Evolutionary conservation across 2,113 vertebrate species (phyloP).

Genomic region (Lipophrys pholis): DNA sequence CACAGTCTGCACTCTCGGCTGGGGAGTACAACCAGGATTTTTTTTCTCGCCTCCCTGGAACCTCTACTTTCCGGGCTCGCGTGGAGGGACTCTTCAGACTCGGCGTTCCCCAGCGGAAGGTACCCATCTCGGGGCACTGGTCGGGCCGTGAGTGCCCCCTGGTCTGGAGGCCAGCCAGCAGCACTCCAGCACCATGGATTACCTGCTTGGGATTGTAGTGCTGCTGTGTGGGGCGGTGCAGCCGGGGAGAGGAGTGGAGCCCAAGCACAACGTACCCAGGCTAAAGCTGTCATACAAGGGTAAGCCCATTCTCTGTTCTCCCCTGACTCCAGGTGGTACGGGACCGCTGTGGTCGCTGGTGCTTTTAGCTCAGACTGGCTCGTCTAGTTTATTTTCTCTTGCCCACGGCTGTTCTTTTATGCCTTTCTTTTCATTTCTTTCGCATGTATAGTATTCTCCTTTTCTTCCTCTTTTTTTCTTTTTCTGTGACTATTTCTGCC

Average conservation of each 20-base stretch:
- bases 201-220: constrained; percentile 89
- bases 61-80: constrained; percentile 53
- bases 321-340: constrained; percentile 48
- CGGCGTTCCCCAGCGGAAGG: constrained; percentile 51
- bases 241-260: constrained; percentile 86
- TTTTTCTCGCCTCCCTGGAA: constrained; percentile 34
- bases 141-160: constrained; percentile 78
- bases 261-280: constrained; percentile 93
- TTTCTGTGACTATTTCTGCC: constrained; percentile 59
- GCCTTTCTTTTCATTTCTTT: constrained; percentile 60
- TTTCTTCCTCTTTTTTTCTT: constrained; percentile 25
- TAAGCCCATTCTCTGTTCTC: constrained; percentile 78
- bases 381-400: constrained; percentile 22
- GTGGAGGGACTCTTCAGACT: constrained; percentile 62
- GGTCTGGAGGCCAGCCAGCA: constrained; percentile 82
- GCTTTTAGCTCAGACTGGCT: constrained; percentile 40
- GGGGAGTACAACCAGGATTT: constrained; percentile 71
- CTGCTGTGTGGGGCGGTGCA: constrained; percentile 90
- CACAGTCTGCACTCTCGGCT: constrained; percentile 49
- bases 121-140: constrained; percentile 70
- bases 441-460: constrained; percentile 54
- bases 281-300: constrained; percentile 97
- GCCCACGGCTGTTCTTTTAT: constrained; percentile 56
- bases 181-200: constrained; percentile 91
- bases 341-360: constrained; percentile 4